Evolutionary conservation across 2,797 vertebrate genomes (phyloP), one percentile per base, ranked within the genome.

Genomic region (Tiaroga cobitis): DNA sequence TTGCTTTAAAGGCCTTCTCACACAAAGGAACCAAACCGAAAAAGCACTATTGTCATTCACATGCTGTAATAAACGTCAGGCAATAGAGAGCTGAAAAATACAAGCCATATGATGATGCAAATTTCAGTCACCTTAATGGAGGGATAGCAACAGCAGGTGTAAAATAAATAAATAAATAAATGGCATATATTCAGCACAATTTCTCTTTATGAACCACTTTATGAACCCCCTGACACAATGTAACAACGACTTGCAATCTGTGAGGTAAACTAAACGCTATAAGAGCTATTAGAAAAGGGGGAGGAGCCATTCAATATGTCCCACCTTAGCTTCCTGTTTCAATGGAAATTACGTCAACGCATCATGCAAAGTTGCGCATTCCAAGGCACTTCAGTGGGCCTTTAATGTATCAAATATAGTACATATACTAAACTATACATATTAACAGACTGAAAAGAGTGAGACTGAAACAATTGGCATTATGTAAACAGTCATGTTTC

Each of bases 11-110:
- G 54, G 39, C 19, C 39, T 29, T 43, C 7, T 72, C 34, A 29
- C 51, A 82, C 68, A 6, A 34, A 11, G 16, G 5, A 51, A 81
- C 26, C 67, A 26, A 76, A 73, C 51, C 8, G 41, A 29, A 65
- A 83, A 77, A 83, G 82, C 72, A 76, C 26, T 73, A 24, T 10
- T 41, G n/a, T 24, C 10, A 82, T 63, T 65, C 7, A 41, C 69
- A 61, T 21, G 68, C 46, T 46, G 32, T 73, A 41, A 41, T 8
- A 63, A 83, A 65, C 2, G 18, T 29, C 9, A 46, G 7, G 43
- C 37, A 32, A 43, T 16, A 3, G 29, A 67, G 19, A 46, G 15
- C 41, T 26, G 39, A 13, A 24, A 49, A 82, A 63, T 8, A 61
- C 11, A 80, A 68, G 43, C 21, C 46, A 54, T 26, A n/a, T 37